phyloP scores from a whole-genome alignment of 2,888 invertebrate species.

The Nebria salina region DNA sequence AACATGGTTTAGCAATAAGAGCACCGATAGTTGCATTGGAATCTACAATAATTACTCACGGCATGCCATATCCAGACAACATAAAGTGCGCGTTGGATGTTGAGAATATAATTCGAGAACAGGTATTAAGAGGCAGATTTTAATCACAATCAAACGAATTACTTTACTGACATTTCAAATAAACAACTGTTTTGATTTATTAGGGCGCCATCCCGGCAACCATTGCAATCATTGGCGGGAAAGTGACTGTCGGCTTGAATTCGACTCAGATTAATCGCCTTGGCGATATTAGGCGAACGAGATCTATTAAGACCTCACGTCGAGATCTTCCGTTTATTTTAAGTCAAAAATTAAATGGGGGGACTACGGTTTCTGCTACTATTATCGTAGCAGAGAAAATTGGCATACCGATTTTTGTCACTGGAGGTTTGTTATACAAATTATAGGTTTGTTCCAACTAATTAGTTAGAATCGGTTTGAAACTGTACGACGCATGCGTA shows the following conservation, averaged over 20 bases:
- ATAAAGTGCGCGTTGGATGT: constrained; percentile 84
- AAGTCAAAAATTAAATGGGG: constrained; percentile 79
- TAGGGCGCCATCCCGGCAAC: constrained; percentile 92
- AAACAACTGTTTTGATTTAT: constrained; percentile 49
- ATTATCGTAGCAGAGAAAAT: constrained; percentile 84
- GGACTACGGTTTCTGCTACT: constrained; percentile 97
- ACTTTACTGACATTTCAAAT: constrained; percentile 18
- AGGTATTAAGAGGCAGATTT: constrained; percentile 64
- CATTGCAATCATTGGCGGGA: constrained; percentile 86
- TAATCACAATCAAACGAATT: too few species aligned
- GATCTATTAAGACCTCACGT: constrained; percentile 83
- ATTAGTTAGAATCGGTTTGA: neutral
- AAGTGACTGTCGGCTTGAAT: constrained; percentile 81
- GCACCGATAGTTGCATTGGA: constrained; percentile 92
- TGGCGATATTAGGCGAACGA: constrained; percentile 63
- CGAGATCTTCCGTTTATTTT: constrained; percentile 84
- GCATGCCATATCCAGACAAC: constrained; percentile 95
- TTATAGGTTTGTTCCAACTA: constrained; percentile 2
- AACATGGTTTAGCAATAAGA: constrained; percentile 69
- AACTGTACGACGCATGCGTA: neutral
- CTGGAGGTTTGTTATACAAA: constrained; percentile 72
- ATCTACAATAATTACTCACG: constrained; percentile 98
- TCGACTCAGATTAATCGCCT: constrained; percentile 72
- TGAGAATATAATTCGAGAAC: constrained; percentile 77
- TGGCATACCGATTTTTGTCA: constrained; percentile 92